Evolutionary conservation across 2,888 invertebrate genomes (phyloP), one percentile per base, ranked within the genome.

Genomic region (Theristus sp.): DNA sequence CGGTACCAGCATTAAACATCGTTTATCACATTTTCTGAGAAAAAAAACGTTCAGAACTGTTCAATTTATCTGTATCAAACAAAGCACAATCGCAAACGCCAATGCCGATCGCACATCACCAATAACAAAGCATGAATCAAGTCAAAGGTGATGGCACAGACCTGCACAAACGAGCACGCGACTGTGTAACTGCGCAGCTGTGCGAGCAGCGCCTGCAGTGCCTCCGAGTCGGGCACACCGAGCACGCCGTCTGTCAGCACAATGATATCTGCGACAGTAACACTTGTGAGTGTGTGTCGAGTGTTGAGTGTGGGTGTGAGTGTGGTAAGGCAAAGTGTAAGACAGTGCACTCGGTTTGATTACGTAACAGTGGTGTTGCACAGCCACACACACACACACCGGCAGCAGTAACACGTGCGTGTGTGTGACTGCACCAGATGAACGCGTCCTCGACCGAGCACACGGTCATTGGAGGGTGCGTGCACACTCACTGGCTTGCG

Each of bases 121-220:
- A 38, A 38, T 38, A 17, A 38, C 38, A 38, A 38, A 38, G 17
- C 6, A 38, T 38, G 10, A 55, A 55, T 27, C 27, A 26, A 6
- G 20, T 55, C 29, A 26, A 53, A 6, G 53, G 10, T 13, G 24
- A 49, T 49, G 3, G n/a, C 20, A 17, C 24, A 6, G 27, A 54
- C 80, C 73, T 84, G 84, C 63, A 86, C 76, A 75, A 87, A 86
- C 58, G 84, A 84, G 67, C 85, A 84, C 17, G 84, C 80, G 62
- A 85, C 82, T 53, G 84, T 83, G 70, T 82, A 82, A 67, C 82
- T 83, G 65, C 86, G 80, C 60, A 87, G 76, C 72, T 86, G 85
- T 63, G 82, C 81, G 64, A 87, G 76, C 30, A 86, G 76, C 3
- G 82, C 81, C 70, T 86, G 85, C 71, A 85, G 79, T 64, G 84